Base-by-base conservation (phyloP, 1,140 invertebrate genomes). In the Pachypeltis micranthus region DNA sequence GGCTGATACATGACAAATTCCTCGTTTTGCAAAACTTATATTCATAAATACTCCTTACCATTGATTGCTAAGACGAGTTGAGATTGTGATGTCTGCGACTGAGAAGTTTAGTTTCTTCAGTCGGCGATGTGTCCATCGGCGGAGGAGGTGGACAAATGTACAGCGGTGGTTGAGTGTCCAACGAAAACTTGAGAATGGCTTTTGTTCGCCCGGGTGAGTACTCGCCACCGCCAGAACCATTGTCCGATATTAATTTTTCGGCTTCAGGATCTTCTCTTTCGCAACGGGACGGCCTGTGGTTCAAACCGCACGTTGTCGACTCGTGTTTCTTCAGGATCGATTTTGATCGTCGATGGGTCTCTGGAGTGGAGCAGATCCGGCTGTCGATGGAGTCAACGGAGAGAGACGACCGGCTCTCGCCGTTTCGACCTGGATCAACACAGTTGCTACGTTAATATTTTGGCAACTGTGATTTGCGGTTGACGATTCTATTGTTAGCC, bases 321-420 rank as follows among this genome's bases (percentile, higher is more conserved):
- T 87, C 85, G 39, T 85, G 84, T 73, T 85, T 85, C 77, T 88
- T 90, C 67, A 90, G 74, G 70, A 90, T 89, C 63, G 86, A 89
- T 74, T 87, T 89, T 55, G 83, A 86, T 69, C 80, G 76, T 29
- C 82, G 76, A 65, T 81, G 82, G 63, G 77, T 78, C 72, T 84
- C 83, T 67, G 81, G 74, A 71, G 82, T 83, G 29, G 81, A 80
- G 70, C 80, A 79, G 24, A 77, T 76, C 59, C 77, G 74, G 68
- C 76, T 80, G 73, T 86, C 83, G 69, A 86, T 84, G 54, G 84
- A 86, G 67, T 87, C 85, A 44, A 80, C 82, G 56, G 84, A 86
- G 65, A 85, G 73, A 61, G 84, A 87, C 66, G 85, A 80, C 73
- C 85, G 85, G 71, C 83, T 85, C 51, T 79, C 78, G 66, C 76